Evolutionary conservation across 1,140 invertebrate species (phyloP).

Genomic region (Geopemphigus sp.): DNA sequence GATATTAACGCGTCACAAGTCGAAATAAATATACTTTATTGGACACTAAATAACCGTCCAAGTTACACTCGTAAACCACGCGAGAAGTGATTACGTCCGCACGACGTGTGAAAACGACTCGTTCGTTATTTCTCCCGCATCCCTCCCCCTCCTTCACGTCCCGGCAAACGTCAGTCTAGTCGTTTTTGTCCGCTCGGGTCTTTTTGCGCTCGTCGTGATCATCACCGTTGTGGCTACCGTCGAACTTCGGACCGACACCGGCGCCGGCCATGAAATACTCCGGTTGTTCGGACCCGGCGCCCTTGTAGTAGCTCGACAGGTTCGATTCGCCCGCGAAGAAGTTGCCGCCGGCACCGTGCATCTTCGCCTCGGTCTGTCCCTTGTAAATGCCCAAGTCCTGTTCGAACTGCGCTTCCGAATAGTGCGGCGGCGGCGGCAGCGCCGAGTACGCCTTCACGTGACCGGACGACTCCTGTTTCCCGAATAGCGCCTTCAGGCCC

Average conservation of each 20-base stretch:
- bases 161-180: neutral
- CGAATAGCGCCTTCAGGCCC: conserved; percentile 49
- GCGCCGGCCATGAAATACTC: neutral
- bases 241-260: neutral
- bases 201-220: too few relatives aligned
- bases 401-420: conserved; percentile 5
- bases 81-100: neutral
- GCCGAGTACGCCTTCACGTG: conserved; percentile 3
- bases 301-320: neutral
- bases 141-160: too few relatives aligned
- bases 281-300: neutral
- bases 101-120: too few relatives aligned
- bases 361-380: conserved; percentile 13
- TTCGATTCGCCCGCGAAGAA: conserved; percentile 2
- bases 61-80: too few relatives aligned
- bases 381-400: conserved; percentile 22
- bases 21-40: too few relatives aligned
- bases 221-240: neutral
- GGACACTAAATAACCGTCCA: too few relatives aligned
- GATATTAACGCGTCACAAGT: too few relatives aligned
- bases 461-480: neutral
- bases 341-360: neutral
- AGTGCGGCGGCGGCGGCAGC: neutral
- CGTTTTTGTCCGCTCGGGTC: neutral
- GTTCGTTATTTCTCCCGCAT: neutral